Evolutionary conservation across 2,113 vertebrate species (phyloP).

Genomic region (Numenius arquata): DNA sequence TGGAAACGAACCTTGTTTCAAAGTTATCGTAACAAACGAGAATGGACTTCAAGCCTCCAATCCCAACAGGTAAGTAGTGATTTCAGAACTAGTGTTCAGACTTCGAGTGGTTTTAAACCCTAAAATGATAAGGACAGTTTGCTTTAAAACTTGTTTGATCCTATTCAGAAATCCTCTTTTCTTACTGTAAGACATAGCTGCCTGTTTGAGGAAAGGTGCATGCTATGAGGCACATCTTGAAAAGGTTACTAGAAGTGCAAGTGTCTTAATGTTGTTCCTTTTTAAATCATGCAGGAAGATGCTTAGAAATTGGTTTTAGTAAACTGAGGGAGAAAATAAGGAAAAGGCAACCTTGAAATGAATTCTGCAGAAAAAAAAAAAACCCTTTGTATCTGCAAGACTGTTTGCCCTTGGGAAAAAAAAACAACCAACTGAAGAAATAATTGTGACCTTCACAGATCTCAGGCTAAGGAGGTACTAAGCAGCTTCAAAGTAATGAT

Average conservation of each 20-base stretch:
- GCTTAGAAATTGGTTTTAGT: neutral
- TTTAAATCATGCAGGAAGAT: neutral
- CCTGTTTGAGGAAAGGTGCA: neutral
- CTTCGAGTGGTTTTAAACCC: neutral
- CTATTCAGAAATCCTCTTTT: neutral
- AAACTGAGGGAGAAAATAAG: neutral
- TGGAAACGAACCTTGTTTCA: conserved; percentile 68
- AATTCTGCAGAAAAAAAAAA: neutral
- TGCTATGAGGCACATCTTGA: neutral
- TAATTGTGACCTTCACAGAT: neutral
- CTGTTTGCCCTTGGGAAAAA: neutral
- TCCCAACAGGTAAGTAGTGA: conserved; percentile 78
- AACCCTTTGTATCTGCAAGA: neutral
- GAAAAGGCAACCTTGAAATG: neutral
- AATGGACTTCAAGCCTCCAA: conserved; percentile 80
- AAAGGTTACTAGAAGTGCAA: neutral
- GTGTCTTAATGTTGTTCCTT: neutral
- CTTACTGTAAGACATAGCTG: neutral
- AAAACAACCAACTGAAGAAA: neutral
- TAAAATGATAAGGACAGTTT: neutral
- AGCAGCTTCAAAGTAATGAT: neutral
- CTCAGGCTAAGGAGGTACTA: neutral
- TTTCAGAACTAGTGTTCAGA: neutral
- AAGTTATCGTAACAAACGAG: conserved; percentile 88
- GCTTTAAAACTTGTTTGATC: neutral